Evolutionary conservation across 2,113 vertebrate genomes (phyloP).

Genomic region (Ageneiosus marmoratus): DNA sequence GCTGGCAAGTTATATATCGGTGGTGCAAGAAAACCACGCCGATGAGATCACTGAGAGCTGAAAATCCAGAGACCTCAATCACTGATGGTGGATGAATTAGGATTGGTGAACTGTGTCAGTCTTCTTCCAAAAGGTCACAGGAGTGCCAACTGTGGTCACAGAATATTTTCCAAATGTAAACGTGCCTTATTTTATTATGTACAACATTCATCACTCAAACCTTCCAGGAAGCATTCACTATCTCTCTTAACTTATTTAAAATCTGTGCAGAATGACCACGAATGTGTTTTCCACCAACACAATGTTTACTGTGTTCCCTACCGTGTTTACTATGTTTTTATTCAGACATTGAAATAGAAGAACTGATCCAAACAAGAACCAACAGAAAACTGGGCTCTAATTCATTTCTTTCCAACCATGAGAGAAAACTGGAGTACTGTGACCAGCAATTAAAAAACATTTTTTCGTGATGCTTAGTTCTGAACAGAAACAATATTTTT

Average conservation of each 20-base stretch:
- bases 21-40: neutral
- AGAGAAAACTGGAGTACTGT: neutral
- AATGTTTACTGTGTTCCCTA: neutral
- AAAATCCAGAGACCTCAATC: neutral
- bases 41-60: conserved; percentile 19
- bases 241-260: neutral
- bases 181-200: neutral
- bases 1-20: neutral
- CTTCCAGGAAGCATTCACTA: neutral
- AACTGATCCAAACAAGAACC: neutral
- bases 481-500: neutral
- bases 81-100: conserved; percentile 7
- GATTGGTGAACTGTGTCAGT: neutral
- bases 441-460: neutral
- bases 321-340: neutral
- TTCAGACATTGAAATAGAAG: neutral
- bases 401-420: neutral
- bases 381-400: neutral
- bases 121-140: neutral
- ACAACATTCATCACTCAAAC: neutral
- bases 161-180: conserved; percentile 6
- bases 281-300: neutral
- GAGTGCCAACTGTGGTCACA: neutral
- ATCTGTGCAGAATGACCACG: neutral
- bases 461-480: neutral